Evolutionary conservation across 2,113 vertebrate genomes (phyloP).

Genomic region (Dolichallabes microphthalmus): DNA sequence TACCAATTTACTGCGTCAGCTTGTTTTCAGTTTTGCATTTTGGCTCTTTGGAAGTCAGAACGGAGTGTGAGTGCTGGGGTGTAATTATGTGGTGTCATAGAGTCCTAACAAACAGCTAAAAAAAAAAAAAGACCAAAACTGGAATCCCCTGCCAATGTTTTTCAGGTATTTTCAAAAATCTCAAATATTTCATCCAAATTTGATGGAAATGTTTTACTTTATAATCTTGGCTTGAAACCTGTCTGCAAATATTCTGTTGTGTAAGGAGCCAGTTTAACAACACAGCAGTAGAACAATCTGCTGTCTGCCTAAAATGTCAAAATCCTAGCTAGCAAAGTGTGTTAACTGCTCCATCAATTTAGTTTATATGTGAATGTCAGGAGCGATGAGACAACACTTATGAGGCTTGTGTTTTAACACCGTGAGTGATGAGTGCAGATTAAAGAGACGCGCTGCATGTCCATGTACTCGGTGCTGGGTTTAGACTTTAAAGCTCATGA

Average conservation of each 20-base stretch:
- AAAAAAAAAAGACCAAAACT: background rate
- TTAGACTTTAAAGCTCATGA: no score
- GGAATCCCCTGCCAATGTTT: background rate
- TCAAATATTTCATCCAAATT: background rate
- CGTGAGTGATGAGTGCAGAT: no score
- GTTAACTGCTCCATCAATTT: no score
- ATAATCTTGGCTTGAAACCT: background rate
- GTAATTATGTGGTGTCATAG: conserved; percentile 16
- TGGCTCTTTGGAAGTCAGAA: conserved; percentile 11
- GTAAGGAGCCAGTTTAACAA: background rate
- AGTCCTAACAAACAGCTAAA: background rate
- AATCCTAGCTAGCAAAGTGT: no score
- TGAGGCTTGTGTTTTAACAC: no score
- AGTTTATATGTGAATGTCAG: no score
- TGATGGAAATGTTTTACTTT: background rate
- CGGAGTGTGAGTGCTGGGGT: conserved; percentile 25
- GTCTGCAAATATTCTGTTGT: background rate
- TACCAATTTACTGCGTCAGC: conserved; percentile 3
- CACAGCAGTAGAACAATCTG: no score
- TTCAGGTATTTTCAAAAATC: background rate
- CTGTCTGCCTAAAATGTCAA: no score
- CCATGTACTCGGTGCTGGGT: no score
- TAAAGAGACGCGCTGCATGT: no score
- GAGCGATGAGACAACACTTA: no score
- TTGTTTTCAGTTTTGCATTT: conserved; percentile 36